These are phyloP conservation scores for Sebastes cheni DNA, from an alignment of 2,797 vertebrate genomes.

Conservation along the genomic window DNA sequence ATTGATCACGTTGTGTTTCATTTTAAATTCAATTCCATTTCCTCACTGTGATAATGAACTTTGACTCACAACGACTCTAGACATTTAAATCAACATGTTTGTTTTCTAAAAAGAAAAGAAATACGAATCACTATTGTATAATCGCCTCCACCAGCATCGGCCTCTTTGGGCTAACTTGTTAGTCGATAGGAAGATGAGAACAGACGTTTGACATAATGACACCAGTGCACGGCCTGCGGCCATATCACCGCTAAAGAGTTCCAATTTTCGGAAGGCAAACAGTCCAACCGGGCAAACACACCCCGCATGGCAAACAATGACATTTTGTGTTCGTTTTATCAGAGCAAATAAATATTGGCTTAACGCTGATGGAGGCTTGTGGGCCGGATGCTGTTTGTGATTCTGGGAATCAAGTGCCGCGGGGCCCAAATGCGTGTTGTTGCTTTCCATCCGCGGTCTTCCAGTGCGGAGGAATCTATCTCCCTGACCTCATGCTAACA, in stretches of 20 bases:
- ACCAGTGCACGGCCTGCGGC: slow-evolving; percentile 20
- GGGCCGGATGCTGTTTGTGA: slow-evolving; percentile 61
- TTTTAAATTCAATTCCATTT: neutral
- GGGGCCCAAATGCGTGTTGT: slow-evolving; percentile 40
- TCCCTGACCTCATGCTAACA: slow-evolving; percentile 62
- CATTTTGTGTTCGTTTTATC: slow-evolving; percentile 66
- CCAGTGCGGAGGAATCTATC: slow-evolving; percentile 58
- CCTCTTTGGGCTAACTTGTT: neutral
- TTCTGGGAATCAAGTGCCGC: slow-evolving; percentile 57
- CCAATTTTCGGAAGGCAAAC: slow-evolving; percentile 54
- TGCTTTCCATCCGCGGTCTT: slow-evolving; percentile 49
- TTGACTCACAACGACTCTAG: neutral
- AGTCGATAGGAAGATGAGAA: slow-evolving; percentile 6
- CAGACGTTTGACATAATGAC: slow-evolving; percentile 44
- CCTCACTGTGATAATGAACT: neutral
- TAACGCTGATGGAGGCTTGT: slow-evolving; percentile 50
- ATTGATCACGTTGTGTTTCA: neutral
- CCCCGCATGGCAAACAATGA: slow-evolving; percentile 40
- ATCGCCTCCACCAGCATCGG: neutral
- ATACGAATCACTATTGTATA: neutral
- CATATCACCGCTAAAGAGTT: slow-evolving; percentile 43
- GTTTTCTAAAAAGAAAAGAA: neutral
- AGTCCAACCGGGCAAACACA: slow-evolving; percentile 36
- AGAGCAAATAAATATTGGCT: slow-evolving; percentile 69
- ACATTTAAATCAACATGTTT: neutral